Percentiles rank a stretch among this genome's conserved stretches.
Evolutionary conservation across 1,140 invertebrate genomes (phyloP).

Genomic region (Oscheius sp.): DNA sequence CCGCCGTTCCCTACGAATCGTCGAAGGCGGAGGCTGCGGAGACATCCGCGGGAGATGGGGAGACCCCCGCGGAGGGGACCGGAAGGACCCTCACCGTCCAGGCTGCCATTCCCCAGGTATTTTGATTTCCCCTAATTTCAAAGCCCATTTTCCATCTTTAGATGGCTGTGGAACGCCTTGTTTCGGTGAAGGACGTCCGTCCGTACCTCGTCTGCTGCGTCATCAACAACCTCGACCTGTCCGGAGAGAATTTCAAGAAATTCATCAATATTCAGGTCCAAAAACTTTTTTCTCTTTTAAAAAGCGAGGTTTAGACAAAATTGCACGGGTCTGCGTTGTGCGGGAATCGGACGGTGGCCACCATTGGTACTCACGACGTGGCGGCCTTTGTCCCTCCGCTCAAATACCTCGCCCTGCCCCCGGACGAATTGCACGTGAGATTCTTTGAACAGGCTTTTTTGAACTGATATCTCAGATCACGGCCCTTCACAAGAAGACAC

Average conservation of each 20-base stretch:
- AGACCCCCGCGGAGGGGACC: background rate
- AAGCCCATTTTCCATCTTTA: too few species aligned
- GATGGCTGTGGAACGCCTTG: conserved; percentile 28
- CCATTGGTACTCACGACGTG: conserved; percentile 40
- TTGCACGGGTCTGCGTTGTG: conserved; percentile 24
- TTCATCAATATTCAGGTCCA: conserved; percentile 36
- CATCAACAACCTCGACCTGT: conserved; percentile 28
- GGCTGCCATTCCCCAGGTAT: too few species aligned
- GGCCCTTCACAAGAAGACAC: conserved; percentile 31
- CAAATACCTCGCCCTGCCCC: conserved; percentile 29
- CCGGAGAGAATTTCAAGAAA: conserved; percentile 33
- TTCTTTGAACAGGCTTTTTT: background rate
- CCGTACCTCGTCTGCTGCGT: conserved; percentile 39
- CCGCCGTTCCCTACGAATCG: background rate
- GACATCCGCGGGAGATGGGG: background rate
- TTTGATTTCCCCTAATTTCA: too few species aligned
- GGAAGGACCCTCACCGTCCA: background rate
- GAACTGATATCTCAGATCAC: conserved; percentile 27
- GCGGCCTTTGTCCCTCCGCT: conserved; percentile 22
- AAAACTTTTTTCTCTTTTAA: conserved; percentile 2
- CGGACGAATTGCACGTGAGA: conserved; percentile 30
- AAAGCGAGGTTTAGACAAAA: too few species aligned
- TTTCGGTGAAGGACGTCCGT: conserved; percentile 21
- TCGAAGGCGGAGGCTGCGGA: background rate
- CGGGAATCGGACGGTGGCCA: conserved; percentile 30